Evolutionary conservation across 2,888 invertebrate species (phyloP).

Genomic region (Sinodicranocentrus sp.): DNA sequence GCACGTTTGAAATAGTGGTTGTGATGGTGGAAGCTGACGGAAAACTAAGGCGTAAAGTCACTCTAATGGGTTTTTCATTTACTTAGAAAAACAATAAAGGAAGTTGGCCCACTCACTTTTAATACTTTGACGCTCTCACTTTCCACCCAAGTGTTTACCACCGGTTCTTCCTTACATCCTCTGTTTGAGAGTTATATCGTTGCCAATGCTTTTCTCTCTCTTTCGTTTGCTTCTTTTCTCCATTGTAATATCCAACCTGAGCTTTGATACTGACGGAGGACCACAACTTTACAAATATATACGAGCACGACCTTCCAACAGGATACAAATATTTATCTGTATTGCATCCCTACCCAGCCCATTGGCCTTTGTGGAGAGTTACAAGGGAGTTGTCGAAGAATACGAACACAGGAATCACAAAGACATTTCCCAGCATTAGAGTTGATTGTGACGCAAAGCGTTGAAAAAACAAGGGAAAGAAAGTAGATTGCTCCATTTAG

Average conservation of each 20-base stretch:
- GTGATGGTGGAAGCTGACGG: no score
- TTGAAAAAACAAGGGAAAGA: slow-evolving; percentile 49
- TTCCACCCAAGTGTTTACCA: slow-evolving; percentile 13
- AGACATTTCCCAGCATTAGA: slow-evolving; percentile 47
- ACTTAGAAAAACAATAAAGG: slow-evolving; percentile 64
- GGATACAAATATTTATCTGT: not conserved
- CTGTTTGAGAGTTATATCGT: not conserved
- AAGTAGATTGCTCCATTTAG: slow-evolving; percentile 62
- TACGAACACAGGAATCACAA: slow-evolving; percentile 23
- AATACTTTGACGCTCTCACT: slow-evolving; percentile 47
- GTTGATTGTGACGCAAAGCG: slow-evolving; percentile 54
- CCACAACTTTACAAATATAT: slow-evolving; percentile 6
- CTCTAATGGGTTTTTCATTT: slow-evolving; percentile 64
- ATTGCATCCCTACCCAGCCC: no score
- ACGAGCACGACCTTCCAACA: not conserved
- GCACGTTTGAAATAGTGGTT: no score
- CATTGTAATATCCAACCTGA: not conserved
- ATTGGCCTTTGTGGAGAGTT: no score
- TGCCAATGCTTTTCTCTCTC: no score
- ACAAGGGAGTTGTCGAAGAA: not conserved
- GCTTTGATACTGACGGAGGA: not conserved
- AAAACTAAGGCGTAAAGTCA: slow-evolving; percentile 34
- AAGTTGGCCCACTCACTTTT: slow-evolving; percentile 58
- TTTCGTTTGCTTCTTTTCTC: not conserved
- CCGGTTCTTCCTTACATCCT: slow-evolving; percentile 10